Evolutionary conservation across 2,113 vertebrate species (phyloP).

Genomic region (Anolis carolinensis): DNA sequence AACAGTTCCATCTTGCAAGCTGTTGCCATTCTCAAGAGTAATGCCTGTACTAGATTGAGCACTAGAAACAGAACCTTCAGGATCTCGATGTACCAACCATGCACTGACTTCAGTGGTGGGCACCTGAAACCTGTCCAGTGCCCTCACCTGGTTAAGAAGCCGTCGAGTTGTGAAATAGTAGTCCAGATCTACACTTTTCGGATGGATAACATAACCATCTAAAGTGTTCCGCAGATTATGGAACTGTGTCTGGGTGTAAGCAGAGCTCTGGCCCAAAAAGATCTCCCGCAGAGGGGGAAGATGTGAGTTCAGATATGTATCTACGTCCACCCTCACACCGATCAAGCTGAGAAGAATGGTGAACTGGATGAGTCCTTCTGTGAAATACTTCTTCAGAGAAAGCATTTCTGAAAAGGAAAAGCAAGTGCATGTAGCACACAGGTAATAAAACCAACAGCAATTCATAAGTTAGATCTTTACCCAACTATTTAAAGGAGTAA

Average conservation of each 20-base stretch:
- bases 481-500: neutral
- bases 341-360: slow-evolving; percentile 98
- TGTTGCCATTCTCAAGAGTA: slow-evolving; percentile 83
- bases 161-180: slow-evolving; percentile 90
- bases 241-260: slow-evolving; percentile 99
- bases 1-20: slow-evolving; percentile 85
- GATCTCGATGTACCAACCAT: slow-evolving; percentile 95
- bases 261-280: slow-evolving; percentile 98
- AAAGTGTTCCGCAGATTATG: slow-evolving; percentile 96
- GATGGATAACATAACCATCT: slow-evolving; percentile 97
- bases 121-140: slow-evolving; percentile 91
- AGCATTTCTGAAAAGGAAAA: slow-evolving; percentile 89
- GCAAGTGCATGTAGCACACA: neutral
- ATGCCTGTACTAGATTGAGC: slow-evolving; percentile 84
- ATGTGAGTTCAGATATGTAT: slow-evolving; percentile 93
- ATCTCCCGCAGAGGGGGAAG: slow-evolving; percentile 95
- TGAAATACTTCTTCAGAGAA: slow-evolving; percentile 99
- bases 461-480: neutral
- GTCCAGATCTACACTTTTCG: slow-evolving; percentile 96
- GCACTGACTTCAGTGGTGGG: slow-evolving; percentile 91
- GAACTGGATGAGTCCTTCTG: slow-evolving; percentile 99
- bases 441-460: neutral
- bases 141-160: slow-evolving; percentile 92
- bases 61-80: slow-evolving; percentile 88
- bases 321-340: slow-evolving; percentile 96